A percentile compares a stretch with the other conserved stretches of the same genome.
phyloP scores from a whole-genome alignment of 2,888 invertebrate species.

The Mythimna pallens region DNA sequence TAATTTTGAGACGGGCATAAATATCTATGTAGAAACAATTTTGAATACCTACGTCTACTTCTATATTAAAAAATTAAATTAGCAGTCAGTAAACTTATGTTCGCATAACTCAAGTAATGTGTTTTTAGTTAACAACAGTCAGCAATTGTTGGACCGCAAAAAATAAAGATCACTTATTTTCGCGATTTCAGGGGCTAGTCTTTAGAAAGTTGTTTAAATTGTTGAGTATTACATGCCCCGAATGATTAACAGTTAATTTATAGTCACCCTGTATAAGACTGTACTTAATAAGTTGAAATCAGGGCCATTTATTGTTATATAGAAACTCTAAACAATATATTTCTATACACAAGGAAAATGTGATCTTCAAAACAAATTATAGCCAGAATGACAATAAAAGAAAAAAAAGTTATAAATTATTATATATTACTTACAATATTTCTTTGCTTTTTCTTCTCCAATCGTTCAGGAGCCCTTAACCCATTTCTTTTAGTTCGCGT shows the following conservation, averaged over 20 bases:
- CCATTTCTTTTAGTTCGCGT: conserved; percentile 39
- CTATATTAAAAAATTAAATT: not conserved
- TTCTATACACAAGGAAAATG: conserved; percentile 13
- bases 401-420: conserved; percentile 16
- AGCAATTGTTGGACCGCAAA: no score
- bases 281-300: not conserved
- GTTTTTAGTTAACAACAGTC: no score
- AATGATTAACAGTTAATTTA: not conserved
- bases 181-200: not conserved
- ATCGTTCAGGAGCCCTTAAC: conserved; percentile 34
- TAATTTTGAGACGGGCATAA: not conserved
- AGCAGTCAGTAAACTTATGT: no score
- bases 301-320: not conserved
- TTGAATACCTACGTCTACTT: no score
- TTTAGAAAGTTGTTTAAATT: not conserved
- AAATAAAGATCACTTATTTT: not conserved
- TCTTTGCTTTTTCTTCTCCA: conserved; percentile 17
- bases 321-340: not conserved
- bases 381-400: conserved; percentile 8
- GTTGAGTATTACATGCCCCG: not conserved
- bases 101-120: no score
- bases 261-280: not conserved
- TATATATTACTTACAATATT: conserved; percentile 13
- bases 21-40: no score
- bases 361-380: conserved; percentile 21